Base-by-base conservation (phyloP, 2,888 invertebrate genomes). In the Melolontha melolontha region DNA sequence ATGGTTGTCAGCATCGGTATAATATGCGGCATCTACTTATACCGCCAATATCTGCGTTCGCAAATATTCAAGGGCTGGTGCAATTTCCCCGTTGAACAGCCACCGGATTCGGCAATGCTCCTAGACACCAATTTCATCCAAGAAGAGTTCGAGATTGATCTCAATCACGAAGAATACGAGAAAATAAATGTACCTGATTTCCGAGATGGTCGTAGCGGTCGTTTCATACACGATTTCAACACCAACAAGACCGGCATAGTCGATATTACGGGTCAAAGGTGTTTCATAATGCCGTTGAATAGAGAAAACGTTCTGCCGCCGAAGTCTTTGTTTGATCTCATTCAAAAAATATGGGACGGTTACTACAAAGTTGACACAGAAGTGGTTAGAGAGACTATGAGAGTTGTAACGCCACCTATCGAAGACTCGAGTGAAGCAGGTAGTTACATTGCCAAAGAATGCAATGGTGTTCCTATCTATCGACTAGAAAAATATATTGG, bases 161-260 rank as follows among this genome's bases (percentile, higher is more conserved):
- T 89, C 50, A 88, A 89, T 54, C 86, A 88, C 27, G 91, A 92
- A 72, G 86, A 88, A 62, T 91, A 91, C 79, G 94, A 96, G 81
- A 92, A 92, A 82, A 94, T 98, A 75, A 89, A 92, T 76, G 95
- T 97, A 6, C 92, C 93, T 11, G 91, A 93, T 79, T 94, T 94
- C 79, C 89, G 89, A 71, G 91, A 92, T 73, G 95, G 94, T 0
- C 89, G 92, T 40, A 88, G 88, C 51, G 94, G 96, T 64, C 89
- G 93, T 71, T 96, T 97, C 79, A 91, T 97, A 75, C 97, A 98
- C 78, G 97, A 98, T 83, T 98, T 98, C 81, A 91, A 90, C 73
- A 88, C 89, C 74, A 91, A 91, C 75, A 83, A 87, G 63, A 89
- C 91, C 40, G 90, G 90, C 78, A 83, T 83, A 57, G 80, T 83